These are phyloP conservation scores for Prorops nasuta DNA, from an alignment of 1,140 invertebrate genomes.

Conservation along the genomic window DNA sequence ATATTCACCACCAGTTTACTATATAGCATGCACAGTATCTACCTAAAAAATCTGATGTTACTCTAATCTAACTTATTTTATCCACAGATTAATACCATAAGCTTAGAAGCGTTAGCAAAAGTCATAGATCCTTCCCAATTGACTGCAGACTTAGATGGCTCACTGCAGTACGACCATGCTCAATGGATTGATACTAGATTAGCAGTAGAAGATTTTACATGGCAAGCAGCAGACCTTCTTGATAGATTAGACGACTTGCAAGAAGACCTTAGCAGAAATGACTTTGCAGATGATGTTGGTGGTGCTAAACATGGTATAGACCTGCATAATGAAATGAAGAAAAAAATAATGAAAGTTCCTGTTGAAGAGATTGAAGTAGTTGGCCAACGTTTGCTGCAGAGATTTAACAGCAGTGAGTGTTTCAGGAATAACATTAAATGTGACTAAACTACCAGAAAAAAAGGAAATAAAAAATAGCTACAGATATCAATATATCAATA, in stretches of 20 bases:
- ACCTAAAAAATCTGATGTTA: too few species aligned
- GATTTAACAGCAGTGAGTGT: conserved; percentile 52
- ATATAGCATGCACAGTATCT: conserved; percentile 6
- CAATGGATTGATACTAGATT: conserved; percentile 95
- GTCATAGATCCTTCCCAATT: conserved; percentile 89
- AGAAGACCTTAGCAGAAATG: conserved; percentile 85
- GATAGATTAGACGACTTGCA: conserved; percentile 88
- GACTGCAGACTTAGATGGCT: conserved; percentile 90
- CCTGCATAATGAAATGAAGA: conserved; percentile 90
- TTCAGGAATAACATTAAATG: background rate
- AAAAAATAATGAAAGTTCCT: conserved; percentile 89
- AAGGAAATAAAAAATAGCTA: too few species aligned
- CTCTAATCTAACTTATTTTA: conserved; percentile 27
- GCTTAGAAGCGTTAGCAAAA: conserved; percentile 89
- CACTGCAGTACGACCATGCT: conserved; percentile 90
- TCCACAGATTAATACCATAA: conserved; percentile 90
- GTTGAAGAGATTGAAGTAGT: conserved; percentile 87
- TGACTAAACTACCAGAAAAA: background rate
- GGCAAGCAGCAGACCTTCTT: conserved; percentile 89
- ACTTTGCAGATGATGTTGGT: conserved; percentile 89
- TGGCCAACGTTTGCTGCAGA: conserved; percentile 67
- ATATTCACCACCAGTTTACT: too few species aligned
- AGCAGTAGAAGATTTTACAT: conserved; percentile 92
- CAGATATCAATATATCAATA: background rate
- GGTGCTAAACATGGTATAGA: conserved; percentile 88